A percentile compares a stretch with the other conserved stretches of the same genome.
These are phyloP conservation scores for Neostethus bicornis DNA, from an alignment of 2,797 vertebrate genomes.

Conservation along the genomic window DNA sequence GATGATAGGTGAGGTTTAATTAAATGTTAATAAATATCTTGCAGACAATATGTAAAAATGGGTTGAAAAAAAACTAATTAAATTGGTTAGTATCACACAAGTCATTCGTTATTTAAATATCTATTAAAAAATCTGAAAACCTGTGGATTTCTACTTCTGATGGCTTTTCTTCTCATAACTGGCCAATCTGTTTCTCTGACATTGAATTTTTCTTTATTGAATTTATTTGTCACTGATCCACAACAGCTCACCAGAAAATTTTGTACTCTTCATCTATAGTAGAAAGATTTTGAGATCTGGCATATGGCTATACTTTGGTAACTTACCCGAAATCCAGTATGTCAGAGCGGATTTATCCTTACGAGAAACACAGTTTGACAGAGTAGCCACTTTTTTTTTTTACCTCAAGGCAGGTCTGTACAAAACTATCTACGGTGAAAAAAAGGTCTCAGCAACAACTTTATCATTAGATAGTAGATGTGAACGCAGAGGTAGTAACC, in stretches of 20 bases:
- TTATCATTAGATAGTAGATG: background rate
- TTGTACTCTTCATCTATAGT: background rate
- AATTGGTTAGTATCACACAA: too few species aligned
- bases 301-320: background rate
- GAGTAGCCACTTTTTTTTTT: background rate
- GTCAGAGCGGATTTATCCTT: background rate
- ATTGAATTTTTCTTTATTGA: background rate
- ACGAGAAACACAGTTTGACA: background rate
- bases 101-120: too few species aligned
- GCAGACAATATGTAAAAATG: too few species aligned
- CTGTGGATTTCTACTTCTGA: background rate
- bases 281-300: background rate
- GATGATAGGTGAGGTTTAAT: too few species aligned
- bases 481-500: background rate
- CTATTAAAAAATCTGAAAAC: too few species aligned
- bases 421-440: background rate
- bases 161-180: background rate
- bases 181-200: background rate
- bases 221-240: background rate
- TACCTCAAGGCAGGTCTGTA: too few species aligned
- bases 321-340: background rate
- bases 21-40: too few species aligned
- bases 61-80: too few species aligned
- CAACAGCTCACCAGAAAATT: background rate
- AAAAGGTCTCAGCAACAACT: background rate